These are phyloP conservation scores for Micoletzkya japonica DNA, from an alignment of 2,888 invertebrate species.

Conservation along the genomic window DNA sequence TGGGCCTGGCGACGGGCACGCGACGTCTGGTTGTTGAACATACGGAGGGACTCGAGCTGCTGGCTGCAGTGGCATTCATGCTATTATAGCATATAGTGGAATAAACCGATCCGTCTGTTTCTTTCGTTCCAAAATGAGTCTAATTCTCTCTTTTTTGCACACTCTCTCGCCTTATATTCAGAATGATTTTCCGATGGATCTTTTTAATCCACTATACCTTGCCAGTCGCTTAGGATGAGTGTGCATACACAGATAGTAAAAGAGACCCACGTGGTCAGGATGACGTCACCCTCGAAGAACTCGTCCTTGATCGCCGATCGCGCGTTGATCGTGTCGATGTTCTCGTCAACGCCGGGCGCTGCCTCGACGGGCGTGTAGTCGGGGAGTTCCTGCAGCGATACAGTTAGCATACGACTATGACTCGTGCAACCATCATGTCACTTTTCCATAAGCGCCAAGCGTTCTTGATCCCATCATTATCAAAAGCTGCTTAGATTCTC, in stretches of 20 bases:
- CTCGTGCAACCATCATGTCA: no score
- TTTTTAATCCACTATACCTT: no score
- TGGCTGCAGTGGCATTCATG: not conserved
- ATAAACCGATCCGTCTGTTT: no score
- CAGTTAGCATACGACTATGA: not conserved
- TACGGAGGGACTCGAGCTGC: slow-evolving; percentile 14
- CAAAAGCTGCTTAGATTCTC: not conserved
- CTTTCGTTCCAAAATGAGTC: no score
- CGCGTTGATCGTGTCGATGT: not conserved
- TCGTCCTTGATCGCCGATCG: slow-evolving; percentile 15
- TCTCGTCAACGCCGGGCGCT: not conserved
- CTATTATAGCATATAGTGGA: no score
- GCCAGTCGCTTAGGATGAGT: no score
- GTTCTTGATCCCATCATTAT: not conserved
- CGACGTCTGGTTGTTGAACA: slow-evolving; percentile 2
- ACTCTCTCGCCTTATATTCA: no score
- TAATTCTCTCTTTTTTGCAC: no score
- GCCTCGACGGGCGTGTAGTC: not conserved
- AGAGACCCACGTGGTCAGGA: slow-evolving; percentile 22
- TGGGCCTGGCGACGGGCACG: slow-evolving; percentile 24
- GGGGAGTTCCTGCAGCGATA: not conserved
- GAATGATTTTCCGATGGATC: no score
- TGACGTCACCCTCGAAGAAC: slow-evolving; percentile 17
- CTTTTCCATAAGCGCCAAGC: not conserved
- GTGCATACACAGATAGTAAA: no score